Evolutionary conservation across 2,797 vertebrate species (phyloP).

Genomic region (Pseudomugil tenellus): DNA sequence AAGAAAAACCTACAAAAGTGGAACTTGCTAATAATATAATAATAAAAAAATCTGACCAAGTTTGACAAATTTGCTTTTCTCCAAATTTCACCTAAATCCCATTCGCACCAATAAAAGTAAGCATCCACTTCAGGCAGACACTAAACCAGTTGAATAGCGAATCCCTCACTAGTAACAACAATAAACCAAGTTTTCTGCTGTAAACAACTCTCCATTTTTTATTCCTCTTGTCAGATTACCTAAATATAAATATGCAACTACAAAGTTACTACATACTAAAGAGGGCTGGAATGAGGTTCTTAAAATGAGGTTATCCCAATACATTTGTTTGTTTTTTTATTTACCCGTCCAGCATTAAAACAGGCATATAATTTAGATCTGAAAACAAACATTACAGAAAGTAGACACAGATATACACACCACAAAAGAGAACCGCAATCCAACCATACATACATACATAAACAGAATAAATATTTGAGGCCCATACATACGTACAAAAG

Average conservation of each 20-base stretch:
- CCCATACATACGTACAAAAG: too few relatives aligned
- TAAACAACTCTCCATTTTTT: neutral
- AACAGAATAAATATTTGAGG: too few relatives aligned
- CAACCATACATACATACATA: too few relatives aligned
- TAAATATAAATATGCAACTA: neutral
- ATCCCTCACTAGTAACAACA: neutral
- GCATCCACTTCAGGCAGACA: slow-evolving; percentile 9
- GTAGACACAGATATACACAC: too few relatives aligned
- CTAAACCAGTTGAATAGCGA: neutral
- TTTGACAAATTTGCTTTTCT: neutral
- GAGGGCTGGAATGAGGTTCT: neutral
- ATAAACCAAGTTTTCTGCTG: neutral
- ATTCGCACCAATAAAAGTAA: neutral
- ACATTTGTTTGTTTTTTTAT: too few relatives aligned
- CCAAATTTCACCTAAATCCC: slow-evolving; percentile 1
- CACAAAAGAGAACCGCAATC: too few relatives aligned
- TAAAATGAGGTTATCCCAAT: neutral
- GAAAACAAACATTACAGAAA: too few relatives aligned
- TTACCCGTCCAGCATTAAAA: too few relatives aligned
- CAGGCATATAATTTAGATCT: too few relatives aligned
- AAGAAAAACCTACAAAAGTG: neutral
- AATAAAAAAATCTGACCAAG: neutral
- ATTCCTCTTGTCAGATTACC: neutral
- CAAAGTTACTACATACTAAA: neutral
- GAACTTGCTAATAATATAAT: neutral